These are phyloP conservation scores for Morone saxatilis DNA, from an alignment of 2,113 vertebrate species.

Conservation along the genomic window DNA sequence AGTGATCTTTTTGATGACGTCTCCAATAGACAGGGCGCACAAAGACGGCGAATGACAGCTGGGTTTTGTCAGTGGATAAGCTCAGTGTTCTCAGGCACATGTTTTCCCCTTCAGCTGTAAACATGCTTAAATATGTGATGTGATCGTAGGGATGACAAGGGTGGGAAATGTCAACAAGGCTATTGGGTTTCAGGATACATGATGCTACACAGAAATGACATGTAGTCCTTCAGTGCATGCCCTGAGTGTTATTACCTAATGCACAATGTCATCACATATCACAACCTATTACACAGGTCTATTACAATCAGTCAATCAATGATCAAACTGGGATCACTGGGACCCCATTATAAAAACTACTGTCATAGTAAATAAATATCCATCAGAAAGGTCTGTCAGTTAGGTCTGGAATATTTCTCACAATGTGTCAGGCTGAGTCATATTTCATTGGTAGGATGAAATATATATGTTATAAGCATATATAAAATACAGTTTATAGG, in stretches of 20 bases:
- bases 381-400: not conserved
- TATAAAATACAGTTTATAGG: not conserved
- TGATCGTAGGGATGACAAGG: conserved; percentile 49
- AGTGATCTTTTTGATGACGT: conserved; percentile 43
- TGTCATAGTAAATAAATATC: conserved; percentile 22
- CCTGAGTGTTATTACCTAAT: conserved; percentile 44
- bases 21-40: conserved; percentile 31
- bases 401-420: not conserved
- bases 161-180: conserved; percentile 53
- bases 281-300: not conserved
- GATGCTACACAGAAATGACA: conserved; percentile 43
- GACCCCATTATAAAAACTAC: no score
- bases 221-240: conserved; percentile 25
- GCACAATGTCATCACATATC: conserved; percentile 32
- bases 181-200: conserved; percentile 57
- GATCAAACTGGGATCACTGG: no score
- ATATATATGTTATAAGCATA: not conserved
- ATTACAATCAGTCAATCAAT: no score
- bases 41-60: conserved; percentile 45
- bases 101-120: conserved; percentile 62
- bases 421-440: not conserved
- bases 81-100: conserved; percentile 24
- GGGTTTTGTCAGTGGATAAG: conserved; percentile 44
- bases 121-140: conserved; percentile 63
- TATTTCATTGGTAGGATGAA: not conserved